phyloP scores from a whole-genome alignment of 2,888 invertebrate genomes.

The Hirtodrosophila cameraria region DNA sequence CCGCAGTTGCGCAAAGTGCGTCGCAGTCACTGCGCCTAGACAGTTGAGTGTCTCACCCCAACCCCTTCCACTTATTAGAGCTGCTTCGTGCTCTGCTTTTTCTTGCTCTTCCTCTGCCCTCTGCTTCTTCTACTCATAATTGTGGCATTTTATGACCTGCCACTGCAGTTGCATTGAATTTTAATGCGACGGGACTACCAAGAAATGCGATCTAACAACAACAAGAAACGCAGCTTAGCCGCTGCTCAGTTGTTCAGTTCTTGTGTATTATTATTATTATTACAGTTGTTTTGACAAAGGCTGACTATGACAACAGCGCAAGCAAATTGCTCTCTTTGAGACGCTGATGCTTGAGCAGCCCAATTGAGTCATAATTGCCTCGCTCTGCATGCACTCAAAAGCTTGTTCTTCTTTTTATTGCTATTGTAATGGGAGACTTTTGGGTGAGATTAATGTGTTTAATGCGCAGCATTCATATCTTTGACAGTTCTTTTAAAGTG shows the following conservation, averaged over 20 bases:
- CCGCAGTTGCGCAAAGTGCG: slow-evolving; percentile 72
- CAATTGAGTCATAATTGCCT: slow-evolving; percentile 21
- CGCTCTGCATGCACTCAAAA: slow-evolving; percentile 43
- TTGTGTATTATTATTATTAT: slow-evolving; percentile 27
- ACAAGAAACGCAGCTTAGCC: slow-evolving; percentile 12
- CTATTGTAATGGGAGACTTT: slow-evolving; percentile 23
- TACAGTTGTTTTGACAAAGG: slow-evolving; percentile 45
- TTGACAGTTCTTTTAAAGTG: slow-evolving; percentile 18
- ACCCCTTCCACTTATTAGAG: not conserved
- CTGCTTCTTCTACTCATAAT: slow-evolving; percentile 49
- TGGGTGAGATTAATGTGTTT: slow-evolving; percentile 3
- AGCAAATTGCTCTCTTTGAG: not conserved
- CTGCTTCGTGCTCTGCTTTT: slow-evolving; percentile 25
- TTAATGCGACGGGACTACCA: slow-evolving; percentile 62
- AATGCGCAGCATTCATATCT: slow-evolving; percentile 8
- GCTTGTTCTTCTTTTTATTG: slow-evolving; percentile 3
- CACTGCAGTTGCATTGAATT: slow-evolving; percentile 72
- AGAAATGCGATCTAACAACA: slow-evolving; percentile 43
- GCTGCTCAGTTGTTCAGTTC: slow-evolving; percentile 28
- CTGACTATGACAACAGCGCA: not conserved
- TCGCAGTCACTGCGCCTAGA: slow-evolving; percentile 45
- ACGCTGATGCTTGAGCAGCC: not conserved
- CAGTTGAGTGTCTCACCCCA: slow-evolving; percentile 13
- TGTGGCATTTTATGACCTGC: slow-evolving; percentile 63
- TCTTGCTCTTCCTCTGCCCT: not conserved